Evolutionary conservation across 2,797 vertebrate species (phyloP).

Genomic region (Merluccius polli): DNA sequence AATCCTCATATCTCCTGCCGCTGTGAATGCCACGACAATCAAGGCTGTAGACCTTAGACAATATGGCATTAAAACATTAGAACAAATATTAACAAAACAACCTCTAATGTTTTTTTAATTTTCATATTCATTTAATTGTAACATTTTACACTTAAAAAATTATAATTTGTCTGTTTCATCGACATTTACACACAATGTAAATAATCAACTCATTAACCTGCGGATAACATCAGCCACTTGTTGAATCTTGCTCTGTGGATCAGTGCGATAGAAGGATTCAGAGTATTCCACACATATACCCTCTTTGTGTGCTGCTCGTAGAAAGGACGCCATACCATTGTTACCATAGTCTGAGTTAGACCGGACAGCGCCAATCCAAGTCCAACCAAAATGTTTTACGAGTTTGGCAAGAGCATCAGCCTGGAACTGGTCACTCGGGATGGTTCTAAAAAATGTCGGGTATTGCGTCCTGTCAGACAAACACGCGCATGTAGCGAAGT

Average conservation of each 20-base stretch:
- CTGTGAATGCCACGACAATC: conserved; percentile 58
- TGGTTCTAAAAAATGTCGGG: conserved; percentile 70
- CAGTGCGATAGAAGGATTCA: conserved; percentile 50
- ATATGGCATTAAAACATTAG: too few relatives aligned
- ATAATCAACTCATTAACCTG: conserved; percentile 24
- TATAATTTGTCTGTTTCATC: too few relatives aligned
- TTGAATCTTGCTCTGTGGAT: conserved; percentile 49
- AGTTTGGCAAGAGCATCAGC: conserved; percentile 62
- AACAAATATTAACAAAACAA: too few relatives aligned
- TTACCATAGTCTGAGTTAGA: conserved; percentile 71
- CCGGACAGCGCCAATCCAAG: conserved; percentile 69
- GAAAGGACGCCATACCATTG: conserved; percentile 64
- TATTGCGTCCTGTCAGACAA: conserved; percentile 67
- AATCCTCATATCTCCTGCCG: conserved; percentile 51
- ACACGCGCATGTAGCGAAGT: conserved; percentile 69
- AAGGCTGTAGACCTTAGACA: too few relatives aligned
- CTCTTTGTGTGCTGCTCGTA: conserved; percentile 47
- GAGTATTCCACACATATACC: conserved; percentile 68
- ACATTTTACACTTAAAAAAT: too few relatives aligned
- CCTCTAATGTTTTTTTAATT: too few relatives aligned
- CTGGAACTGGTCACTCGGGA: conserved; percentile 72
- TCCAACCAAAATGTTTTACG: conserved; percentile 71
- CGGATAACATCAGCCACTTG: conserved; percentile 60
- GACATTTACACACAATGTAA: background rate
- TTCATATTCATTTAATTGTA: too few relatives aligned